Evolutionary conservation across 2,797 vertebrate species (phyloP).

Genomic region (Artibeus jamaicensis): DNA sequence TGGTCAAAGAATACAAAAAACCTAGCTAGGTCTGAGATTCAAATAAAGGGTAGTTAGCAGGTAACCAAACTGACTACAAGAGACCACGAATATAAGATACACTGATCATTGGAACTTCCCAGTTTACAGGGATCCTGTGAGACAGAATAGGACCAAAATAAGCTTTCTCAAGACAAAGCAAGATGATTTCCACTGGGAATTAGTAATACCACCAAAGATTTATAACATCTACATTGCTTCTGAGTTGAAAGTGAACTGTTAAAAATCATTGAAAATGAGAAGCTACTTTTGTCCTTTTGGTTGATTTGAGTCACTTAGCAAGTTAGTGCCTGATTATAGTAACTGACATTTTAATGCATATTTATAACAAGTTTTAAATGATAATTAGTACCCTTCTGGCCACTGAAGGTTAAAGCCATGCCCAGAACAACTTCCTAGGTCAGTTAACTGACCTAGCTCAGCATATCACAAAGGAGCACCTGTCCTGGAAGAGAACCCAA

Average conservation of each 20-base stretch:
- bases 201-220: neutral
- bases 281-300: conserved; percentile 16
- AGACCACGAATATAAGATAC: neutral
- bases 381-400: neutral
- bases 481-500: neutral
- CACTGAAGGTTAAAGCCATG: conserved; percentile 6
- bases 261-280: conserved; percentile 39
- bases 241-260: neutral
- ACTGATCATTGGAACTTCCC: neutral
- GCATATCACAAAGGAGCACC: neutral
- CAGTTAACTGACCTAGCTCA: conserved; percentile 18
- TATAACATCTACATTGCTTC: neutral
- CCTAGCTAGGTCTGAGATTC: neutral
- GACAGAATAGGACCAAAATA: neutral
- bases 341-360: neutral
- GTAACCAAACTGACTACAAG: neutral
- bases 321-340: neutral
- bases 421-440: conserved; percentile 5
- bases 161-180: conserved; percentile 28
- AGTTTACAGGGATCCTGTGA: neutral
- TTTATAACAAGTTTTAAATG: conserved; percentile 42
- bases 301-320: conserved; percentile 18
- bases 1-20: neutral
- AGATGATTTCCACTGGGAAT: neutral
- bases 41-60: neutral